These are phyloP conservation scores for Toxostoma redivivum DNA, from an alignment of 2,113 vertebrate genomes.

Conservation along the genomic window DNA sequence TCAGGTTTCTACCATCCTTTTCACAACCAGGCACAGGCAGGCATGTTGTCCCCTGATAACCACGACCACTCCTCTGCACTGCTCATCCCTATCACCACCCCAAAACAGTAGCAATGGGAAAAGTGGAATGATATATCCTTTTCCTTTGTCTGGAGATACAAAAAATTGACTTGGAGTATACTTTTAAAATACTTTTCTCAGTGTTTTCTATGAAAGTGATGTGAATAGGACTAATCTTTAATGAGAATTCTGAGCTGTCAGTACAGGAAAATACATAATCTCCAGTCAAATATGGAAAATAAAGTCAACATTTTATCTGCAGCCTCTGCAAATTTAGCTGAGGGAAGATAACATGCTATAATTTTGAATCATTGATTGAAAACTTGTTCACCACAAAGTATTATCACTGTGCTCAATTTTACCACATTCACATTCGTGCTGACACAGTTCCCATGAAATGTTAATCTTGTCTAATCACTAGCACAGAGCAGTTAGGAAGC, in stretches of 20 bases:
- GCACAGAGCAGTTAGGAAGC: background rate
- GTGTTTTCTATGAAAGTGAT: background rate
- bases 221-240: background rate
- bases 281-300: constrained; percentile 16
- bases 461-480: constrained; percentile 41
- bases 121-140: background rate
- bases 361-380: constrained; percentile 42
- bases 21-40: background rate
- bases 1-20: background rate
- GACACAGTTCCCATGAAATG: constrained; percentile 19
- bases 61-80: background rate
- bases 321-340: constrained; percentile 22
- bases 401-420: constrained; percentile 12
- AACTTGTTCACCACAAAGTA: constrained; percentile 24
- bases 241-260: background rate
- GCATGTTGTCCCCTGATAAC: rapidly evolving
- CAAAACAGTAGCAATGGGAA: background rate
- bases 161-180: background rate
- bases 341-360: background rate
- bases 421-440: constrained; percentile 35
- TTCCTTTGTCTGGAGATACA: background rate
- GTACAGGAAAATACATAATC: background rate
- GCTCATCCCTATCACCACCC: background rate
- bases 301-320: constrained; percentile 29
- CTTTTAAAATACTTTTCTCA: background rate